Percentiles rank a stretch among this genome's conserved stretches.
These are phyloP conservation scores for Caenorhabditis sp. DNA, from an alignment of 2,888 invertebrate genomes.

Conservation along the genomic window DNA sequence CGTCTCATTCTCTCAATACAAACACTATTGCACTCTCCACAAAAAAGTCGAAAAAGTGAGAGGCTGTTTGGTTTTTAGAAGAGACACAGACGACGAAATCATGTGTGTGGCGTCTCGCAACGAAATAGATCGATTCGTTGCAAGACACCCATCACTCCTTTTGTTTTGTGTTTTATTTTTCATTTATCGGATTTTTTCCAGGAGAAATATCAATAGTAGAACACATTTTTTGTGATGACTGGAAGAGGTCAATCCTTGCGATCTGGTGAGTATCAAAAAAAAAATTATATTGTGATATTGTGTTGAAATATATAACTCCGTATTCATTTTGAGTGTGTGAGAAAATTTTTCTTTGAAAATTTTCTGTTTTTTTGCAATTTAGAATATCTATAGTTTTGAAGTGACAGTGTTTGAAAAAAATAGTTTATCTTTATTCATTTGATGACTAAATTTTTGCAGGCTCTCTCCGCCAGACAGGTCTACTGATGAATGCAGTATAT, in stretches of 20 bases:
- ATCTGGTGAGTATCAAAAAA: not conserved
- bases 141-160: not conserved
- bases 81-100: not conserved
- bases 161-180: not conserved
- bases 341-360: too few species aligned
- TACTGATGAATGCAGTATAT: not conserved
- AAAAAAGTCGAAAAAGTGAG: not conserved
- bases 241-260: slow-evolving; percentile 18
- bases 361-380: too few species aligned
- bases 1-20: slow-evolving; percentile 4
- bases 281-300: too few species aligned
- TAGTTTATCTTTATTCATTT: too few species aligned
- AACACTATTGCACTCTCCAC: not conserved
- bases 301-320: too few species aligned
- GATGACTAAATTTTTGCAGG: too few species aligned
- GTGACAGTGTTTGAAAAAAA: too few species aligned
- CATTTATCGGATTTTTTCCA: not conserved
- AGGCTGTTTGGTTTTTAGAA: not conserved
- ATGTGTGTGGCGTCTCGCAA: slow-evolving; percentile 20
- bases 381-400: too few species aligned
- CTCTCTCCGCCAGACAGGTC: not conserved
- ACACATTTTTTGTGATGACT: too few species aligned
- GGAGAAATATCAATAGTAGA: not conserved
- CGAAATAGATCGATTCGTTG: slow-evolving; percentile 27
- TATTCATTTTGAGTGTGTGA: too few species aligned